phyloP scores from a whole-genome alignment of 2,888 invertebrate species.

The Micoletzkya japonica region DNA sequence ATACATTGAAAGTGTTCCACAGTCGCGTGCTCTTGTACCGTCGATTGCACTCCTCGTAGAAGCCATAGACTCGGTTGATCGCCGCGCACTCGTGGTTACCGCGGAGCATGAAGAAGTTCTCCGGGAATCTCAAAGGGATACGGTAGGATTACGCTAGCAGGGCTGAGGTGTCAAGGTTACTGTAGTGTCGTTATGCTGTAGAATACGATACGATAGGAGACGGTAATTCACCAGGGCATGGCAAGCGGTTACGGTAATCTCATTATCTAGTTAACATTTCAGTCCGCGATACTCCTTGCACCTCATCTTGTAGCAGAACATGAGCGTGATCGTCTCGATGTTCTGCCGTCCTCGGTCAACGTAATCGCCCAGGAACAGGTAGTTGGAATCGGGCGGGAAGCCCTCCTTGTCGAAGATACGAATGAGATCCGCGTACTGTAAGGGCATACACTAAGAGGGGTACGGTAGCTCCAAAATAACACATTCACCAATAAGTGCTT shows the following conservation, averaged over 20 bases:
- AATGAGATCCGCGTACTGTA: conserved; percentile 52
- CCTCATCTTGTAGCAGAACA: conserved; percentile 56
- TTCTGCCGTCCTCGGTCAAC: conserved; percentile 58
- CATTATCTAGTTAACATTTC: not conserved
- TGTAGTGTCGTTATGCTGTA: too few relatives aligned
- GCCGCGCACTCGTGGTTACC: conserved; percentile 57
- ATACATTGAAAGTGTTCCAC: conserved; percentile 49
- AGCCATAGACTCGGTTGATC: conserved; percentile 58
- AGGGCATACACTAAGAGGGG: not conserved
- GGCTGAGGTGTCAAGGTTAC: too few relatives aligned
- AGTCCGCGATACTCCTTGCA: not conserved
- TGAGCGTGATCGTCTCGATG: conserved; percentile 57
- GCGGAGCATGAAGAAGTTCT: conserved; percentile 59
- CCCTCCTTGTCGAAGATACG: conserved; percentile 59
- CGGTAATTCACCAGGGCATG: not conserved
- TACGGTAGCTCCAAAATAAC: too few relatives aligned
- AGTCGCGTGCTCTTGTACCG: conserved; percentile 48
- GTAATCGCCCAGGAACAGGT: conserved; percentile 57
- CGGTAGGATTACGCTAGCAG: not conserved
- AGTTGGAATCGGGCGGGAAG: conserved; percentile 55
- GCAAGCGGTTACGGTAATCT: not conserved
- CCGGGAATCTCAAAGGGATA: conserved; percentile 40
- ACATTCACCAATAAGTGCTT: too few relatives aligned
- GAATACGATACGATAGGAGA: not conserved
- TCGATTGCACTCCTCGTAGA: conserved; percentile 55